Conservation (phyloP, 2,888 invertebrate species). For the Synergus japonicus region DNA sequence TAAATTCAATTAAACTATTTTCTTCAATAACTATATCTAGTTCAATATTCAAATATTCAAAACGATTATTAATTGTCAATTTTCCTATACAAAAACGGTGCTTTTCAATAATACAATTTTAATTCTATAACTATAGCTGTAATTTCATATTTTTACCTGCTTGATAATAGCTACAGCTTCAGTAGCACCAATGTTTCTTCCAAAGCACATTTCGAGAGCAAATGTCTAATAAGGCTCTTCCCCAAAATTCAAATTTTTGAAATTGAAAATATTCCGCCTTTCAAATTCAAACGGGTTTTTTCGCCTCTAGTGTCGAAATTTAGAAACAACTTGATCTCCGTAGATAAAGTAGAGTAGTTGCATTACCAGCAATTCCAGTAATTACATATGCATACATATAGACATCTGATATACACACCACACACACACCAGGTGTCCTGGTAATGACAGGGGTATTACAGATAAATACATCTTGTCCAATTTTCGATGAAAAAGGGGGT, state of each 20-base stretch:
- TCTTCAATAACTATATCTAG: no score
- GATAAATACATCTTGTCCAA: neutral
- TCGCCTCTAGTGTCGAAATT: neutral
- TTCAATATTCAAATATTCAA: neutral
- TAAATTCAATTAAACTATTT: no score
- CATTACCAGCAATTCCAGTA: neutral
- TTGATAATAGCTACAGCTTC: neutral
- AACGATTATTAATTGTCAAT: neutral
- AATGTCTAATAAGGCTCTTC: neutral
- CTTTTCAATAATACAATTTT: neutral
- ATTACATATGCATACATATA: no score
- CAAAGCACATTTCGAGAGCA: neutral
- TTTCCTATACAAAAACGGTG: neutral
- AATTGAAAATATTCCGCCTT: neutral
- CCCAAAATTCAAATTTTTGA: neutral
- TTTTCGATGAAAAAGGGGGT: slow-evolving; percentile 43
- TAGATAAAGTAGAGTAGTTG: neutral
- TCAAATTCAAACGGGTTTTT: neutral
- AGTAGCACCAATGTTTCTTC: no score
- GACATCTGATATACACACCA: no score
- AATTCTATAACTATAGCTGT: neutral
- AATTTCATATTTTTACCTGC: neutral
- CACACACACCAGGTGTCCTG: no score
- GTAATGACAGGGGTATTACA: neutral
- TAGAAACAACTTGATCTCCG: neutral